Conservation (phyloP, 2,797 vertebrate genomes). For the Trematomus bernacchii region DNA sequence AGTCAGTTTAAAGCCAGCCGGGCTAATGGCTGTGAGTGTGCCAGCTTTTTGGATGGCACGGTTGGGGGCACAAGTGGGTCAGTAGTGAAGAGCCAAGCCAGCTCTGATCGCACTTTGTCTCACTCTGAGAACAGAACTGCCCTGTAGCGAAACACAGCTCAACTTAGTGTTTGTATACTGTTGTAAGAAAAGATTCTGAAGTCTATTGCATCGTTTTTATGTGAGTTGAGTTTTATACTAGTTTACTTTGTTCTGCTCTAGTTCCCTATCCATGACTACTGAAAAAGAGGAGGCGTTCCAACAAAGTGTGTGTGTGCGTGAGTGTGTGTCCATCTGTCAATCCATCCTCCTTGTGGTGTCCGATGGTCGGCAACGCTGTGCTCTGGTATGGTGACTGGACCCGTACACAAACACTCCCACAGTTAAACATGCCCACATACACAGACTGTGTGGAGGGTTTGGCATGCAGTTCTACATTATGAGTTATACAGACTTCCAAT, state of each 20-base stretch:
- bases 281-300: conserved; percentile 30
- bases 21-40: conserved; percentile 35
- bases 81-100: conserved; percentile 24
- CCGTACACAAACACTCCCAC: conserved; percentile 16
- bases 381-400: conserved; percentile 41
- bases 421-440: conserved; percentile 11
- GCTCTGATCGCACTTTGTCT: conserved; percentile 16
- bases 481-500: neutral
- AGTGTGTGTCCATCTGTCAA: neutral
- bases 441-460: conserved; percentile 18
- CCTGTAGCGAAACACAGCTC: conserved; percentile 33
- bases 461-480: neutral
- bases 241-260: neutral
- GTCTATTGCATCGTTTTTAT: neutral
- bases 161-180: conserved; percentile 10
- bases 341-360: conserved; percentile 40
- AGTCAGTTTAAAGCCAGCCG: conserved; percentile 37
- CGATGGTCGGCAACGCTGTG: conserved; percentile 38
- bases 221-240: conserved; percentile 1
- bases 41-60: conserved; percentile 55
- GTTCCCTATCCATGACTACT: conserved; percentile 18
- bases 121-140: conserved; percentile 37
- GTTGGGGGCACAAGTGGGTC: conserved; percentile 66
- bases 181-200: conserved; percentile 30
- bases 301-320: neutral